A percentile compares a stretch with the other conserved stretches of the same genome.
Conservation (phyloP, 2,888 invertebrate species). For the Agriotes lineatus region DNA sequence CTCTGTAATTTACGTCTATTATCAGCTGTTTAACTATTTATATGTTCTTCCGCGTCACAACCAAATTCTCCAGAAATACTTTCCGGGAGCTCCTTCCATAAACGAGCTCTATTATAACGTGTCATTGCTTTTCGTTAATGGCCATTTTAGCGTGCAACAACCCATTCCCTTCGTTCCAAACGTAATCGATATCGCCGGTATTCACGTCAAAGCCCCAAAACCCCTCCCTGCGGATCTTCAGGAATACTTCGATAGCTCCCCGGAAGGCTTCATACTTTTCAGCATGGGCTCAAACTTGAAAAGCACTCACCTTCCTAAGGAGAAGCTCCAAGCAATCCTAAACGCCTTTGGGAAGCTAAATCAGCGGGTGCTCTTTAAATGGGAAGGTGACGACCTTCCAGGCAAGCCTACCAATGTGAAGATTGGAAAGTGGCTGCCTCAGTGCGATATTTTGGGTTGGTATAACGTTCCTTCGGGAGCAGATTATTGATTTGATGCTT, state of each 20-base stretch:
- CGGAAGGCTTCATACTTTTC: slow-evolving; percentile 70
- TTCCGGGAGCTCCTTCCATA: slow-evolving; percentile 53
- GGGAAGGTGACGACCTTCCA: too few relatives aligned
- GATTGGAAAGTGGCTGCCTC: too few relatives aligned
- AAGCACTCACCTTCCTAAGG: slow-evolving; percentile 62
- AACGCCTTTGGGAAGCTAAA: too few relatives aligned
- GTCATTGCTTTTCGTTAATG: slow-evolving; percentile 55
- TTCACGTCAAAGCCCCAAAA: slow-evolving; percentile 62
- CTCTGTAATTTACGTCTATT: too few relatives aligned
- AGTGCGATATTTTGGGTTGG: too few relatives aligned
- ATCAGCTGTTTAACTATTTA: too few relatives aligned
- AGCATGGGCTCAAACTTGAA: slow-evolving; percentile 73
- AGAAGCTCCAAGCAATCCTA: too few relatives aligned
- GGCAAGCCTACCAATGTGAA: too few relatives aligned
- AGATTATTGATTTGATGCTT: too few relatives aligned
- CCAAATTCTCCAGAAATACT: slow-evolving; percentile 44
- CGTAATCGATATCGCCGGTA: slow-evolving; percentile 71
- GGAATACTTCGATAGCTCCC: slow-evolving; percentile 68
- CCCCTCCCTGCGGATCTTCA: slow-evolving; percentile 65
- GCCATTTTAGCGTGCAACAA: slow-evolving; percentile 68
- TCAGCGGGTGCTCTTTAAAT: too few relatives aligned
- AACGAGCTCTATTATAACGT: slow-evolving; percentile 51
- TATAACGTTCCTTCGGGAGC: too few relatives aligned
- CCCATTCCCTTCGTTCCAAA: slow-evolving; percentile 70
- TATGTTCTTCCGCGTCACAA: too few relatives aligned